Conservation (phyloP, 2,113 vertebrate species). For the Leptodactylus fuscus region DNA sequence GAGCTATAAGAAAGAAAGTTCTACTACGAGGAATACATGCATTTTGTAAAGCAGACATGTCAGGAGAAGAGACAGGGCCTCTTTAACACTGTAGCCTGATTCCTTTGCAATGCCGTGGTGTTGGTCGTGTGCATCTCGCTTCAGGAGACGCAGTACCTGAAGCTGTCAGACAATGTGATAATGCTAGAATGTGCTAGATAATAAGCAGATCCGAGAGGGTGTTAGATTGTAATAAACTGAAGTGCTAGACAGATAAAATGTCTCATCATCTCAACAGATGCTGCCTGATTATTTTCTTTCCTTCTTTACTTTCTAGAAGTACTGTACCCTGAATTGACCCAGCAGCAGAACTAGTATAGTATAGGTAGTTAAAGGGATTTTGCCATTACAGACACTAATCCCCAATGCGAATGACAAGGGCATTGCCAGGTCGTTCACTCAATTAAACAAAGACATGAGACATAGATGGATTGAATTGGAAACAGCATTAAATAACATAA, state of each 20-base stretch:
- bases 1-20: too few species aligned
- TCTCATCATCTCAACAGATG: not conserved
- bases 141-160: not conserved
- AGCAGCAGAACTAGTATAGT: not conserved
- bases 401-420: too few species aligned
- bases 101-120: not conserved
- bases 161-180: slow-evolving; percentile 14
- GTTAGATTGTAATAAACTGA: not conserved
- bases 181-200: not conserved
- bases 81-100: not conserved
- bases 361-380: too few species aligned
- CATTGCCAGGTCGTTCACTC: too few species aligned
- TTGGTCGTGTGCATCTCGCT: not conserved
- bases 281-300: not conserved
- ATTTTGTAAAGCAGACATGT: too few species aligned
- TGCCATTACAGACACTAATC: too few species aligned
- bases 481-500: too few species aligned
- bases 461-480: too few species aligned
- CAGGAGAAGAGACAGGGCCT: too few species aligned
- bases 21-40: too few species aligned
- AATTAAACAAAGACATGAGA: too few species aligned
- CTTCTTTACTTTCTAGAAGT: not conserved
- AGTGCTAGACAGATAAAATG: not conserved
- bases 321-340: not conserved
- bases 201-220: not conserved